Evolutionary conservation across 2,797 vertebrate species (phyloP).

Genomic region (Chromobotia macracanthus): DNA sequence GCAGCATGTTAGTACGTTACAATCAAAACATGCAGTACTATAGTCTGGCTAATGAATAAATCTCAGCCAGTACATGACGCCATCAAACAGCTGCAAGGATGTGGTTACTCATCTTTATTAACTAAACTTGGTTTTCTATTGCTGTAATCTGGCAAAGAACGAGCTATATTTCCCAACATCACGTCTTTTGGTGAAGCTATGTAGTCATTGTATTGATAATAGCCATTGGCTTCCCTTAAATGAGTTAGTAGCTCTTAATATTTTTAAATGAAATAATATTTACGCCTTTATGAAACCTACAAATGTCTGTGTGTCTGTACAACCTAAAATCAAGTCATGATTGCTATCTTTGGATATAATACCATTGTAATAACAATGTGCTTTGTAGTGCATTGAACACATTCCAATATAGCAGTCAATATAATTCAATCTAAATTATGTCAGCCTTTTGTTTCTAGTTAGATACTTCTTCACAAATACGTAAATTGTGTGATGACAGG

Average conservation of each 20-base stretch:
- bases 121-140: not conserved
- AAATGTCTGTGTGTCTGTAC: not conserved
- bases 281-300: not conserved
- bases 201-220: not conserved
- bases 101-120: not conserved
- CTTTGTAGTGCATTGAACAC: not conserved
- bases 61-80: not conserved
- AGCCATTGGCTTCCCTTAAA: not conserved
- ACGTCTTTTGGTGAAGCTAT: not conserved
- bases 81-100: constrained; percentile 11
- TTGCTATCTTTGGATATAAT: too few species aligned
- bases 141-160: not conserved
- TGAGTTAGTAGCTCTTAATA: not conserved
- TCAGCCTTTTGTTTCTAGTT: not conserved
- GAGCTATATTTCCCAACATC: not conserved
- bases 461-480: not conserved
- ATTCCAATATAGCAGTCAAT: not conserved
- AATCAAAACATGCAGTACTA: not conserved
- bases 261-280: too few species aligned
- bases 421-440: not conserved
- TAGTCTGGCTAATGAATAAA: constrained; percentile 15
- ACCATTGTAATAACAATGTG: not conserved
- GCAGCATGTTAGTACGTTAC: not conserved
- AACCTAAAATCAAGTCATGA: not conserved
- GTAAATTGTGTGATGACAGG: not conserved